These are phyloP conservation scores for Chelonus insularis DNA, from an alignment of 1,140 invertebrate species.

Conservation along the genomic window DNA sequence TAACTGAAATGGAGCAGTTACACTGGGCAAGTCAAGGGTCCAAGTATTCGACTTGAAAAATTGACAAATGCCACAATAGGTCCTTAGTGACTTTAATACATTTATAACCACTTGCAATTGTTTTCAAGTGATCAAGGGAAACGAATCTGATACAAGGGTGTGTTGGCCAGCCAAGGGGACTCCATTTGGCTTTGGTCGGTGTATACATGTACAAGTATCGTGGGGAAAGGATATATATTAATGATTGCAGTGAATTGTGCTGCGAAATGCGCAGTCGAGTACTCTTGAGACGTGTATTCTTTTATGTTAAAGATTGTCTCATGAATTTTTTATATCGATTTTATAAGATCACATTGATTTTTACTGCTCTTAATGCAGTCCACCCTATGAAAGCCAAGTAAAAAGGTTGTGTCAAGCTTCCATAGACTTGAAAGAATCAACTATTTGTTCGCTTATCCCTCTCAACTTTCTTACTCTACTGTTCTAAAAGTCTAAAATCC, in stretches of 20 bases:
- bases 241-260: constrained; percentile 3
- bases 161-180: background rate
- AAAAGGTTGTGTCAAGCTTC: constrained; percentile 18
- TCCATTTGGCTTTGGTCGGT: background rate
- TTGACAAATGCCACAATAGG: constrained; percentile 25
- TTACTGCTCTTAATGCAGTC: background rate
- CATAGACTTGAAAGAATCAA: constrained; percentile 24
- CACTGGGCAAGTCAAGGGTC: constrained; percentile 20
- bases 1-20: constrained; percentile 23
- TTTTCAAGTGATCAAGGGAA: constrained; percentile 28
- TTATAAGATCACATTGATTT: constrained; percentile 11
- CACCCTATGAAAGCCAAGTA: background rate
- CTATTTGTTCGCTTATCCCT: constrained; percentile 44
- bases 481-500: constrained; percentile 43
- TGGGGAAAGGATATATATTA: background rate
- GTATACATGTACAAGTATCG: background rate
- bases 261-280: constrained; percentile 15
- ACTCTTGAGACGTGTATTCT: constrained; percentile 11
- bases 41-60: constrained; percentile 12
- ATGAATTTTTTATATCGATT: background rate
- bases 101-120: constrained; percentile 36
- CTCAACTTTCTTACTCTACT: constrained; percentile 34
- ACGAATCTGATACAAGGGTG: background rate
- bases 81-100: constrained; percentile 31
- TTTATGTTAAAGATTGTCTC: background rate